phyloP scores from a whole-genome alignment of 2,113 vertebrate genomes.

The Chionodraco myersi region DNA sequence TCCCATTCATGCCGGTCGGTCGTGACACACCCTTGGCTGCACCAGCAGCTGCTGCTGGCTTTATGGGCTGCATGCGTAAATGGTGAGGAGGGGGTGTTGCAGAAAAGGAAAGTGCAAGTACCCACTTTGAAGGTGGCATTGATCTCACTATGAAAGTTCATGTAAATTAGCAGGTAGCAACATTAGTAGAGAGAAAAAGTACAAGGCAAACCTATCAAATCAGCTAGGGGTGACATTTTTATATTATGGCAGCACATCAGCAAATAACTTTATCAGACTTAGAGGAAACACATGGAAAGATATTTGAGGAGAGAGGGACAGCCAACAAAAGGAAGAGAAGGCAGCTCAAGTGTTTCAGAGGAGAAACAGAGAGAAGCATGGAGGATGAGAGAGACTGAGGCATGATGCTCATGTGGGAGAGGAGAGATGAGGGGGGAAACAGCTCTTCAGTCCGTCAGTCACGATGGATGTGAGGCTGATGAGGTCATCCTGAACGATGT shows the following conservation, averaged over 20 bases:
- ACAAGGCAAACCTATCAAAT: background rate
- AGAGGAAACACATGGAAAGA: background rate
- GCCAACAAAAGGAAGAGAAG: background rate
- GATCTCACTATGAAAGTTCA: background rate
- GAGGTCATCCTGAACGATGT: conserved; percentile 28
- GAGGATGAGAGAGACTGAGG: conserved; percentile 16
- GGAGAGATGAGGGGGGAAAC: background rate
- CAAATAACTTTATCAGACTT: background rate
- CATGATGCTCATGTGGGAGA: background rate
- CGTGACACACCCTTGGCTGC: conserved; percentile 70
- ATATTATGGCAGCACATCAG: background rate
- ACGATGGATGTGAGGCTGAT: conserved; percentile 43
- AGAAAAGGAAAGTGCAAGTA: background rate
- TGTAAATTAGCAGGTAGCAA: background rate
- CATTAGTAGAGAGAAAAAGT: background rate
- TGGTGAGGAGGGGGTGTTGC: background rate
- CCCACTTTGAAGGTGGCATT: too few species aligned
- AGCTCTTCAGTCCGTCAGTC: conserved; percentile 36
- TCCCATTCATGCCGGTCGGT: conserved; percentile 38
- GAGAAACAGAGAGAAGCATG: conserved; percentile 2
- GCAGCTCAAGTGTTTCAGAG: background rate
- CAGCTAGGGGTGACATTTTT: background rate
- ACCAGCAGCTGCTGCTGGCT: conserved; percentile 45
- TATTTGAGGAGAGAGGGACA: background rate
- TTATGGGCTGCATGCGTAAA: conserved; percentile 19